Conservation (phyloP, 1,140 invertebrate genomes). For the Macrotrachela quadricornifera region DNA sequence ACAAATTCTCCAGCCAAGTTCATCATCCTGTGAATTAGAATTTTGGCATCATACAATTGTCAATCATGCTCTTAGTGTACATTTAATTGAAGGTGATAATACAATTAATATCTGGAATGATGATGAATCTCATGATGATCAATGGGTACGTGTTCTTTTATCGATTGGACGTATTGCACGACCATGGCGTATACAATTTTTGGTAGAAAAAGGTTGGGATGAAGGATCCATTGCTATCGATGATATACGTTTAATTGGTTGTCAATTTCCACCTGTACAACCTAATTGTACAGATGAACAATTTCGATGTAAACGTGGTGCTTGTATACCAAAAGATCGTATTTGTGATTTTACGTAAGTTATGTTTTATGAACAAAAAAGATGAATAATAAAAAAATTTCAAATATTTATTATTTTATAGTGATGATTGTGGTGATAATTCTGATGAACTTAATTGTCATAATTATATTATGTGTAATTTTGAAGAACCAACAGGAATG, state of each 20-base stretch:
- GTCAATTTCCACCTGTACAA: slow-evolving; percentile 19
- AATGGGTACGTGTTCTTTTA: slow-evolving; percentile 45
- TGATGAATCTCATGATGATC: slow-evolving; percentile 45
- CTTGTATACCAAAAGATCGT: slow-evolving; percentile 15
- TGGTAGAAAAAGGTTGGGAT: slow-evolving; percentile 12
- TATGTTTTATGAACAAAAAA: too few species aligned
- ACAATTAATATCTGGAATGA: too few species aligned
- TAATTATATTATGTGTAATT: slow-evolving; percentile 1
- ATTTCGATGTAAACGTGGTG: slow-evolving; percentile 21
- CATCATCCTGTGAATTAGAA: slow-evolving; percentile 7
- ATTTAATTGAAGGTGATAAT: too few species aligned
- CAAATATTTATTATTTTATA: too few species aligned
- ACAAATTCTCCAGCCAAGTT: not conserved
- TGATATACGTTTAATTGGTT: slow-evolving; percentile 23
- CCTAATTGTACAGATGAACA: slow-evolving; percentile 12
- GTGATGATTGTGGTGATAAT: slow-evolving; percentile 8
- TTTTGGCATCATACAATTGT: slow-evolving; percentile 55
- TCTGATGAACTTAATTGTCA: slow-evolving; percentile 1
- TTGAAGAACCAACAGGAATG: slow-evolving; percentile 6
- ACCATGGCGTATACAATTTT: slow-evolving; percentile 34
- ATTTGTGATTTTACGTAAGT: slow-evolving; percentile 1
- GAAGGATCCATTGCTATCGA: slow-evolving; percentile 22
- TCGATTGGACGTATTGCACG: slow-evolving; percentile 36
- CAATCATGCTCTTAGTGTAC: not conserved
- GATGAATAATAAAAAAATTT: too few species aligned